Evolutionary conservation across 2,113 vertebrate species (phyloP).

Genomic region (Callipepla californica): DNA sequence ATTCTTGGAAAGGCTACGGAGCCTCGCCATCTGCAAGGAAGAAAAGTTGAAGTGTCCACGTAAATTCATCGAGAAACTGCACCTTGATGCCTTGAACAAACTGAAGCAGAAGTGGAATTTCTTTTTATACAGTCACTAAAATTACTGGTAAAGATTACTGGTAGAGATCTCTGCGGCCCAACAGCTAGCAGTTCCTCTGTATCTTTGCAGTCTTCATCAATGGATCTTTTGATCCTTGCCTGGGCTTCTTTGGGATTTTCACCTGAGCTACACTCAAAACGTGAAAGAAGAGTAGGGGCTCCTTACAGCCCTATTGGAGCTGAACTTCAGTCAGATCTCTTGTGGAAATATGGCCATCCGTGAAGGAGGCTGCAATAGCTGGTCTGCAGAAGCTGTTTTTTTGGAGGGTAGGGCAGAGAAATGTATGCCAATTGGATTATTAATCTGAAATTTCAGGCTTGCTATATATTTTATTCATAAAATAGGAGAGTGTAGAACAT

Average conservation of each 20-base stretch:
- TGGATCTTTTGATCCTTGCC: neutral
- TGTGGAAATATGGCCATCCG: neutral
- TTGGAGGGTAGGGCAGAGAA: neutral
- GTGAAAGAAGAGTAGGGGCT: neutral
- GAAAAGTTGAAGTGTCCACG: neutral
- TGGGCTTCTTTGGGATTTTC: neutral
- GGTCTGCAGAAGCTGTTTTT: neutral
- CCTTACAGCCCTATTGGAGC: neutral
- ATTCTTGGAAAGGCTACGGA: conserved; percentile 87
- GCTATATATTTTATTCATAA: neutral
- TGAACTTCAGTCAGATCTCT: neutral
- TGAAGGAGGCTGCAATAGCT: neutral
- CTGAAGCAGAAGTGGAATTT: neutral
- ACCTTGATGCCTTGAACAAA: neutral
- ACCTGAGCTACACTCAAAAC: rapidly evolving
- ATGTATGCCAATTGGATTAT: neutral
- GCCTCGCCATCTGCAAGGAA: conserved; percentile 87
- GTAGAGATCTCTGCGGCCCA: neutral
- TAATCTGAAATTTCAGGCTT: neutral
- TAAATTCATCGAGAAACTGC: neutral
- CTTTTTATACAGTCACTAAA: neutral
- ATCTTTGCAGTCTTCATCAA: neutral
- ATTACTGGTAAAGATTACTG: neutral
- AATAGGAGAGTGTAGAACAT: neutral
- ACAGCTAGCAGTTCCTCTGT: neutral